Percentiles rank a stretch among this genome's conserved stretches.
phyloP scores from a whole-genome alignment of 2,797 vertebrate genomes.

The Buceros bicornis region DNA sequence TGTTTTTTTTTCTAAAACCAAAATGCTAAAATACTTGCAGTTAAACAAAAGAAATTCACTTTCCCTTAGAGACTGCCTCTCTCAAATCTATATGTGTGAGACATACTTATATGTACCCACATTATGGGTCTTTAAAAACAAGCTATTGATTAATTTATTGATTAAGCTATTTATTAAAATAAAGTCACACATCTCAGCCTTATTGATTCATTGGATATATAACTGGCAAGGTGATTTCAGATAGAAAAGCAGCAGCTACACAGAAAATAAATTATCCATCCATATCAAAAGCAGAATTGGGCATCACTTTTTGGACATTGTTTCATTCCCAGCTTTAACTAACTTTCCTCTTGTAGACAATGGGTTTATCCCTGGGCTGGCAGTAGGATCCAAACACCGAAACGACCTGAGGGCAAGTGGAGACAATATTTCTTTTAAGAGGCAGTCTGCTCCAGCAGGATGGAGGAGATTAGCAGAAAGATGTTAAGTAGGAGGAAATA shows the following conservation, averaged over 20 bases:
- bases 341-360: background rate
- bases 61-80: background rate
- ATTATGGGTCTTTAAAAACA: background rate
- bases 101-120: background rate
- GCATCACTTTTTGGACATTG: background rate
- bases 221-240: background rate
- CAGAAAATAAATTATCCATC: background rate
- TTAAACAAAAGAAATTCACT: constrained; percentile 45
- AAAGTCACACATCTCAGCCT: background rate
- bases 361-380: background rate
- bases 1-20: constrained; percentile 2
- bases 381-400: background rate
- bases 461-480: constrained; percentile 48
- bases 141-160: background rate
- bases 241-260: background rate
- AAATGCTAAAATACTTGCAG: constrained; percentile 42
- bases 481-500: constrained; percentile 52
- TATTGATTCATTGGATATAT: background rate
- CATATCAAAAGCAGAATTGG: background rate
- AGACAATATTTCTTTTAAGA: background rate
- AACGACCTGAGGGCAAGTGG: background rate
- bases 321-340: background rate
- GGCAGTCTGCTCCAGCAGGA: constrained; percentile 27
- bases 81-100: background rate
- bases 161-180: background rate